Evolutionary conservation across 2,797 vertebrate species (phyloP).

Genomic region (Trematomus bernacchii): DNA sequence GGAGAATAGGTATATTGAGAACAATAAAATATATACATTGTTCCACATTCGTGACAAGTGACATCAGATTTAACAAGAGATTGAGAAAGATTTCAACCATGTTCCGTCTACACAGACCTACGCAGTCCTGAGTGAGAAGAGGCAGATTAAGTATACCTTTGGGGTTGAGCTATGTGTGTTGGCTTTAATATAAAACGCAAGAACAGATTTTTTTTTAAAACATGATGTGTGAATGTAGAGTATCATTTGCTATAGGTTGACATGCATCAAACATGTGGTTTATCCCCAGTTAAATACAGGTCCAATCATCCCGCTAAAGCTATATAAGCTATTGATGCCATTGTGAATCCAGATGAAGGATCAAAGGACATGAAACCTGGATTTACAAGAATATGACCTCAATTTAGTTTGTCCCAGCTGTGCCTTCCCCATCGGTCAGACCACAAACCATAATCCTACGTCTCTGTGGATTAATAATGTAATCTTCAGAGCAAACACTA

Average conservation of each 20-base stretch:
- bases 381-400: conserved; percentile 63
- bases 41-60: neutral
- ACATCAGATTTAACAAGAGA: neutral
- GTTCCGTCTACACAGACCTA: neutral
- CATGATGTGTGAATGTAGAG: neutral
- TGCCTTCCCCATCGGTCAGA: conserved; percentile 44
- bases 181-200: neutral
- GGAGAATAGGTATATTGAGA: neutral
- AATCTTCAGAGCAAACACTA: conserved; percentile 73
- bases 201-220: too few relatives aligned
- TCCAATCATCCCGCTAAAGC: conserved; percentile 36
- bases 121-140: neutral
- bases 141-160: neutral
- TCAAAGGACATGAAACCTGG: conserved; percentile 55
- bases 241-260: conserved; percentile 3
- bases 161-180: neutral
- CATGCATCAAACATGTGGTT: conserved; percentile 23
- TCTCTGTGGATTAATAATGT: conserved; percentile 73
- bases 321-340: conserved; percentile 14
- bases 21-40: neutral
- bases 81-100: conserved; percentile 7
- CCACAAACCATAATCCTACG: conserved; percentile 68
- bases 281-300: conserved; percentile 18
- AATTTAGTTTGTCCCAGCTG: conserved; percentile 67
- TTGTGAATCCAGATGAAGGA: conserved; percentile 49